These are phyloP conservation scores for Gnathonemus longibarbis DNA, from an alignment of 2,113 vertebrate species.

Conservation along the genomic window DNA sequence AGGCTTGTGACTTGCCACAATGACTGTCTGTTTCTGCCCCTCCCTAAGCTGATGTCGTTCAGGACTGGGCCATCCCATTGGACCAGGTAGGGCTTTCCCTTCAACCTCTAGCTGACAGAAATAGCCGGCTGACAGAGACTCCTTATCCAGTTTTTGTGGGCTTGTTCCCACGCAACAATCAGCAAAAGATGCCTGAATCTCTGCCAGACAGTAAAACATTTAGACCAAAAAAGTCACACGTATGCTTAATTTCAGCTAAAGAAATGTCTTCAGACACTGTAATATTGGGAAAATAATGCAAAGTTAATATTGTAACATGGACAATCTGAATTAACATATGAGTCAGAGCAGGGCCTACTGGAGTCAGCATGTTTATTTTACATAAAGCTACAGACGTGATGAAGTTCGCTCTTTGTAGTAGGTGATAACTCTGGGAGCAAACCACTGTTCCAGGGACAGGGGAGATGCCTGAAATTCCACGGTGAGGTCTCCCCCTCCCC, in stretches of 20 bases:
- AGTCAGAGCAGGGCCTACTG: neutral
- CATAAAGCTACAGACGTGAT: neutral
- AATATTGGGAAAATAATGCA: neutral
- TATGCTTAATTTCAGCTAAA: neutral
- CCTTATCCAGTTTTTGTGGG: neutral
- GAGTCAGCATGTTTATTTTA: neutral
- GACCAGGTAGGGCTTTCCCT: neutral
- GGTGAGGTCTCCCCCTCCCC: conserved; percentile 8
- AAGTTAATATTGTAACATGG: neutral
- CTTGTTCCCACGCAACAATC: neutral
- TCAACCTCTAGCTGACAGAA: conserved; percentile 9
- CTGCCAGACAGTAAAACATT: neutral
- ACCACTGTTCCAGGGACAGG: neutral
- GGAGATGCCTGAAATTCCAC: conserved; percentile 33
- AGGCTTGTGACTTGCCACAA: neutral
- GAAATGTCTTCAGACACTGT: neutral
- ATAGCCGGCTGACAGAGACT: conserved; percentile 41
- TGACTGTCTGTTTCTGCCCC: neutral
- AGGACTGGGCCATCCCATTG: neutral
- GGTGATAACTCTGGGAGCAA: neutral
- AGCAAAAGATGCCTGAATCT: conserved; percentile 11
- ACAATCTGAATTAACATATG: neutral
- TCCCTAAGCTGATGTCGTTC: neutral
- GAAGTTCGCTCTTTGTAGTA: neutral
- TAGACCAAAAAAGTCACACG: neutral